A percentile compares a stretch with the other conserved stretches of the same genome.
Evolutionary conservation across 2,113 vertebrate genomes (phyloP).

Genomic region (Xyliphius kryptos): DNA sequence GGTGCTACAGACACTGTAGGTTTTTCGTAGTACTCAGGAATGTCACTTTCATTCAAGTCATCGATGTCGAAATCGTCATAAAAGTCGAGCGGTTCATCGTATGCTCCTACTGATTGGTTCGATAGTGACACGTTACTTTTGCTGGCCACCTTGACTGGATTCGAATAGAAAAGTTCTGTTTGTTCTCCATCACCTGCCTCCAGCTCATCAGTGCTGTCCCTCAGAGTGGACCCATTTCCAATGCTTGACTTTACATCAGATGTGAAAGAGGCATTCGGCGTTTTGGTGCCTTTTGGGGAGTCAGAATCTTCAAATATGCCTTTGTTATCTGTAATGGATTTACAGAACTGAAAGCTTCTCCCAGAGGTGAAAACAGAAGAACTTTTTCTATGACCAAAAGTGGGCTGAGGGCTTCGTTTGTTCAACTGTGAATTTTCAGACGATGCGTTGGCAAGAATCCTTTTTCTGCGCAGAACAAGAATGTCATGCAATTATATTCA

Average conservation of each 20-base stretch:
- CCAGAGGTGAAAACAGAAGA: no score
- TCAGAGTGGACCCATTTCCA: constrained; percentile 39
- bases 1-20: constrained; percentile 24
- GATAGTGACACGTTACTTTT: constrained; percentile 24
- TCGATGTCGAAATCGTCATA: constrained; percentile 76
- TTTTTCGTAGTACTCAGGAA: constrained; percentile 65
- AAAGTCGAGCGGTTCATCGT: constrained; percentile 44
- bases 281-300: constrained; percentile 19
- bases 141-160: constrained; percentile 27
- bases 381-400: constrained; percentile 35
- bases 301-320: no score
- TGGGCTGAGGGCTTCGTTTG: constrained; percentile 45
- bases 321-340: no score
- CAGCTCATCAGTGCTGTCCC: constrained; percentile 32
- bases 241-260: not conserved
- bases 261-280: constrained; percentile 2
- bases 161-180: constrained; percentile 30
- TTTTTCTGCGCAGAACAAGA: constrained; percentile 54
- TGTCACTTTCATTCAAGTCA: constrained; percentile 69
- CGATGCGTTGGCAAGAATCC: constrained; percentile 50
- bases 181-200: not conserved
- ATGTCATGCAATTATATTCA: not conserved
- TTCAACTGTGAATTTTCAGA: constrained; percentile 40
- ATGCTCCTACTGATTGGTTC: fast-evolving
- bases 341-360: no score